These are phyloP conservation scores for Plusia festucae DNA, from an alignment of 2,888 invertebrate species.

Conservation along the genomic window DNA sequence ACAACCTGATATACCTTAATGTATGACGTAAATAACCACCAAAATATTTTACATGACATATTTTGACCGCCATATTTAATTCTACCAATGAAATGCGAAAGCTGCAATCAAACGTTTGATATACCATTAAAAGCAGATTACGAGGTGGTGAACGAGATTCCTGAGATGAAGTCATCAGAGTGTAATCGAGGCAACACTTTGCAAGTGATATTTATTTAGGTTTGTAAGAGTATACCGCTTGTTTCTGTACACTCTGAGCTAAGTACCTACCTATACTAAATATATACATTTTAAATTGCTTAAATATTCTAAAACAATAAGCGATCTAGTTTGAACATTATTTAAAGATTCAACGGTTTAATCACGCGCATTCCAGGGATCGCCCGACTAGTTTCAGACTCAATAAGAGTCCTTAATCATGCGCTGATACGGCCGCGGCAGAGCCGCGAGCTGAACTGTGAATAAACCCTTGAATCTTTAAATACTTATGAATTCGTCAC, in stretches of 20 bases:
- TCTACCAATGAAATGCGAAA: not conserved
- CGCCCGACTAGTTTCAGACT: no score
- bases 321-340: no score
- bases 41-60: not conserved
- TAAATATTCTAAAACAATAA: no score
- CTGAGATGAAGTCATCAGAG: conserved; percentile 1
- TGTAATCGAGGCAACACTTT: not conserved
- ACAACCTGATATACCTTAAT: not conserved
- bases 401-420: no score
- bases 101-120: conserved; percentile 2
- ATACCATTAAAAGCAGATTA: conserved; percentile 4
- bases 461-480: no score
- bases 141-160: conserved; percentile 3
- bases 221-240: not conserved
- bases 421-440: no score
- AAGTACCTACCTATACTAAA: no score
- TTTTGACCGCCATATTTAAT: not conserved
- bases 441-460: no score
- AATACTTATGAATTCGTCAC: no score
- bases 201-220: not conserved
- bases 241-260: not conserved
- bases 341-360: no score
- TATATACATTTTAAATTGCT: no score
- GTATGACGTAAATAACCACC: not conserved
- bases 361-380: no score